Percentiles rank a stretch among this genome's conserved stretches.
phyloP scores from a whole-genome alignment of 2,113 vertebrate species.

The Junco hyemalis region DNA sequence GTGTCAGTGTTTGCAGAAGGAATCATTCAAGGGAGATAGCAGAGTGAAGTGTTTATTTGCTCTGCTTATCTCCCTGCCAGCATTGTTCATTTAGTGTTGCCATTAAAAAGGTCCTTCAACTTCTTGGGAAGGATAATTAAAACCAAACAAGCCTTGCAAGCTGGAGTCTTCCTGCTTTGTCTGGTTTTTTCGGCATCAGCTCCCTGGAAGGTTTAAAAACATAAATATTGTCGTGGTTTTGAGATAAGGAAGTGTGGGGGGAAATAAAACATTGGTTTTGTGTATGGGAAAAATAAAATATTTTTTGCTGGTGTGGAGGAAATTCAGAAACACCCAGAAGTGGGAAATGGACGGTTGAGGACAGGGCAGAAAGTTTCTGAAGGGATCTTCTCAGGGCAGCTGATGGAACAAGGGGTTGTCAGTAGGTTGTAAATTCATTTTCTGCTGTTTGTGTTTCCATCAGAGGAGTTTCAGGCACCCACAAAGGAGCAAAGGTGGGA shows the following conservation, averaged over 20 bases:
- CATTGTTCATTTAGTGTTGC: background rate
- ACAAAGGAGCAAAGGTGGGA: background rate
- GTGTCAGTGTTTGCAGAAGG: background rate
- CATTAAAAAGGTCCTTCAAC: slow-evolving; percentile 1
- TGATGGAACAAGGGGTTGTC: background rate
- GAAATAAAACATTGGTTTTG: background rate
- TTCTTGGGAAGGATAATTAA: slow-evolving; percentile 26
- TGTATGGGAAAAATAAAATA: background rate
- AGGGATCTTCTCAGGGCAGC: background rate
- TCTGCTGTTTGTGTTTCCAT: background rate
- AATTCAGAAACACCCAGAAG: fast-evolving
- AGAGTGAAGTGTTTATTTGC: slow-evolving; percentile 28
- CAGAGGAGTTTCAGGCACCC: background rate
- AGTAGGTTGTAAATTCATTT: background rate
- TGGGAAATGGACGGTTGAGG: background rate
- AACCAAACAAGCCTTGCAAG: background rate
- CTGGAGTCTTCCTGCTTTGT: background rate
- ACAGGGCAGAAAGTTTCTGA: background rate
- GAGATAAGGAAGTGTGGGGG: background rate
- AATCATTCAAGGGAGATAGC: background rate
- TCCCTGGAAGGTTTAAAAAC: background rate
- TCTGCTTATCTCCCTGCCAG: background rate
- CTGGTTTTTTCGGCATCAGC: background rate
- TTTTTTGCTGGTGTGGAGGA: background rate
- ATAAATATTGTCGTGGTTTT: background rate